Conservation (phyloP, 2,113 vertebrate genomes). For the Erythrolamprus reginae region DNA sequence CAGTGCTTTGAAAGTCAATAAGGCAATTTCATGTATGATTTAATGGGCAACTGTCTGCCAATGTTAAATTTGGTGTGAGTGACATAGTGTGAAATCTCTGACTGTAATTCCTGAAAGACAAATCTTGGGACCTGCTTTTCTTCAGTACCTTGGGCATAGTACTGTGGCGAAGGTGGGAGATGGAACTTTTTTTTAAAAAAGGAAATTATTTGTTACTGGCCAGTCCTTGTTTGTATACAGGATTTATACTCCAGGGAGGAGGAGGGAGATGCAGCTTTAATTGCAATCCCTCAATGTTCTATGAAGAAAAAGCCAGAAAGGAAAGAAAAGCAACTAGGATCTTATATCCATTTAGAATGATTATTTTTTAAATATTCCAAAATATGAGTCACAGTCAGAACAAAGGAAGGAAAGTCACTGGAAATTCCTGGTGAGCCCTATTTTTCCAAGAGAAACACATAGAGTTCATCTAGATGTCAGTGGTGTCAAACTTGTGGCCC, state of each 20-base stretch:
- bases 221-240: neutral
- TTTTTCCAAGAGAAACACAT: neutral
- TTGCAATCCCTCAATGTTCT: neutral
- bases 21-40: neutral
- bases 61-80: neutral
- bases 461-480: neutral
- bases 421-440: neutral
- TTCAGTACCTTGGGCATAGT: neutral
- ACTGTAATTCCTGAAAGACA: neutral
- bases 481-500: too few relatives aligned
- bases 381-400: neutral
- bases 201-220: neutral
- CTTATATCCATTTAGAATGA: neutral
- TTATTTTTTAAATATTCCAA: neutral
- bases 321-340: neutral
- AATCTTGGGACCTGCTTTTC: neutral
- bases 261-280: fast-evolving
- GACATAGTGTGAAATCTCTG: neutral
- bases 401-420: neutral
- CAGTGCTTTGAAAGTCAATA: neutral
- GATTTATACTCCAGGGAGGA: neutral
- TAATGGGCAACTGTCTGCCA: neutral
- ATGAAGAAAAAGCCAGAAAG: neutral
- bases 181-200: neutral
- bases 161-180: neutral